These are phyloP conservation scores for Pachypeltis micranthus DNA, from an alignment of 1,140 invertebrate genomes.

Conservation along the genomic window DNA sequence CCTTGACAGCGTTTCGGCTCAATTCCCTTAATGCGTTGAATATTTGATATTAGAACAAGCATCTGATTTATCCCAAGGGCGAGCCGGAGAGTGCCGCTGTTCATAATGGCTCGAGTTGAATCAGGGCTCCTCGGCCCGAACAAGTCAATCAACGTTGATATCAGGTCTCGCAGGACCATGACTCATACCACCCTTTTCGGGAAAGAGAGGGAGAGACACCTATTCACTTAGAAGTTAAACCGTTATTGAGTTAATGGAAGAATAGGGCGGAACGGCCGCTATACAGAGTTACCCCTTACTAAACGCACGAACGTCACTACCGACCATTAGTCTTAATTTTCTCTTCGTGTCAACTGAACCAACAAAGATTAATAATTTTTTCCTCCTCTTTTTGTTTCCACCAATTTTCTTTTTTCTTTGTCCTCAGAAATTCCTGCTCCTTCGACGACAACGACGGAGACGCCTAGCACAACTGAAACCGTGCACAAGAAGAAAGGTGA, in stretches of 20 bases:
- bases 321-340: constrained; percentile 6
- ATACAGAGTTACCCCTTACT: no score
- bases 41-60: no score
- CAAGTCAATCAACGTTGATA: no score
- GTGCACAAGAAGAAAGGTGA: constrained; percentile 15
- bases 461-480: constrained; percentile 20
- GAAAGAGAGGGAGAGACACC: neutral
- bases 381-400: neutral
- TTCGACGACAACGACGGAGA: constrained; percentile 19
- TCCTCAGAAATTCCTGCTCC: constrained; percentile 21
- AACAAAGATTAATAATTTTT: constrained; percentile 2
- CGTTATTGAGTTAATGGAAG: constrained; percentile 5
- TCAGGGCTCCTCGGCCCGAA: no score
- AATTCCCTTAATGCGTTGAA: no score
- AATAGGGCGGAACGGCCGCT: no score
- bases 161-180: neutral
- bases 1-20: no score
- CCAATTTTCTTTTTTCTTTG: constrained; percentile 1
- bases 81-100: no score
- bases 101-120: no score
- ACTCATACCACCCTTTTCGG: neutral
- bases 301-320: neutral
- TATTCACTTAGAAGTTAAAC: neutral
- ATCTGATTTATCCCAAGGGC: no score
- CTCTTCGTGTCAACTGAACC: neutral